Evolutionary conservation across 53 echinoderm and acorn worm species (phyloP).

Genomic region (Stichopus horrens): DNA sequence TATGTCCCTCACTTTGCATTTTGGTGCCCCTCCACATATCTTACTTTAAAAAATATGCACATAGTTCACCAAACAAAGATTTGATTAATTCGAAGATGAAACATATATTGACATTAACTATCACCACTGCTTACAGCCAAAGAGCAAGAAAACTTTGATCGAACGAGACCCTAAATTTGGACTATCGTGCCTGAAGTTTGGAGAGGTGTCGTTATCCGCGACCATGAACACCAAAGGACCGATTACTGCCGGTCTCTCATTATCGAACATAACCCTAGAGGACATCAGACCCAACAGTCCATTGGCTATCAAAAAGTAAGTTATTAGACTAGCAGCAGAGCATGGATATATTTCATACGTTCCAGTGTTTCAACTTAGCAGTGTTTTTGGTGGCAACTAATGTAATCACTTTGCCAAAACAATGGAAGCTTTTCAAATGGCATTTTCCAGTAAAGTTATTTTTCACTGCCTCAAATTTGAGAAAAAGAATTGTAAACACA

Average conservation of each 20-base stretch:
- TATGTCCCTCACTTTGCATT: background rate
- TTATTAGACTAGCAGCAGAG: background rate
- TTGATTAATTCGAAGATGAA: background rate
- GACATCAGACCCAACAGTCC: conserved; percentile 95
- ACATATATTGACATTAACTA: background rate
- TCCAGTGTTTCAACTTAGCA: too few species aligned
- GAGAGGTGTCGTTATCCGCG: conserved; percentile 69
- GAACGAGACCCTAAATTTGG: conserved; percentile 81
- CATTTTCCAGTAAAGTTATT: too few species aligned
- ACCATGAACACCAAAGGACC: conserved; percentile 69
- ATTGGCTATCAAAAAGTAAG: conserved; percentile 90
- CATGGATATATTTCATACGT: background rate
- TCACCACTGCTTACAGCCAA: conserved; percentile 54
- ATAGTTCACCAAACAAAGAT: background rate
- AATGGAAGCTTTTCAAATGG: background rate
- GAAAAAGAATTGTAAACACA: too few species aligned
- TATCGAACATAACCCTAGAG: conserved; percentile 76
- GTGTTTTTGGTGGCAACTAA: too few species aligned
- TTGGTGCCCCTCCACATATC: background rate
- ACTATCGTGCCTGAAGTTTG: conserved; percentile 82
- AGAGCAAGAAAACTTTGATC: conserved; percentile 65
- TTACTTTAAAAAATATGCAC: background rate
- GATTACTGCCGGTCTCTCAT: conserved; percentile 62
- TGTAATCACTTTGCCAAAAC: too few species aligned
- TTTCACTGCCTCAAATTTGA: too few species aligned